These are phyloP conservation scores for Gymnoscopelus braueri DNA, from an alignment of 2,797 vertebrate species.

Conservation along the genomic window DNA sequence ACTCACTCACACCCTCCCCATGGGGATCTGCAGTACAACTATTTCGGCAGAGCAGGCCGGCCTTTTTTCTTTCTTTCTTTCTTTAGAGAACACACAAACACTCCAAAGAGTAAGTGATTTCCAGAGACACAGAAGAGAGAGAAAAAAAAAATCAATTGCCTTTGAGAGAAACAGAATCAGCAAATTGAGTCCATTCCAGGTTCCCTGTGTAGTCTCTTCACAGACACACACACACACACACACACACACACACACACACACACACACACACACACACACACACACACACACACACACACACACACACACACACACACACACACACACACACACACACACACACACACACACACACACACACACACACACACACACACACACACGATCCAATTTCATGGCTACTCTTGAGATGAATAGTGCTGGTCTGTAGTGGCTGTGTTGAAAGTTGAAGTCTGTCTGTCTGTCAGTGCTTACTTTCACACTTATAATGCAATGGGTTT, in stretches of 20 bases:
- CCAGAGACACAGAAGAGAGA: constrained; percentile 33
- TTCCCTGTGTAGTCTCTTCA: constrained; percentile 54
- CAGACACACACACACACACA: constrained; percentile 19
- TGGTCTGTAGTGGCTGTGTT: constrained; percentile 49
- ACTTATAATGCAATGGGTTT: constrained; percentile 32
- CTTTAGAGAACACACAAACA: constrained; percentile 20
- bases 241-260: constrained; percentile 40
- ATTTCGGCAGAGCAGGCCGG: constrained; percentile 16
- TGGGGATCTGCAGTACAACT: constrained; percentile 21
- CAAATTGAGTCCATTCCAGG: constrained; percentile 70
- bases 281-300: neutral
- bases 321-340: neutral
- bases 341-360: constrained; percentile 1
- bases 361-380: neutral
- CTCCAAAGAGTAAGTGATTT: constrained; percentile 42
- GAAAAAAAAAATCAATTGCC: constrained; percentile 59
- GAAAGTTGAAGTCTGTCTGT: constrained; percentile 36
- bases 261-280: constrained; percentile 6
- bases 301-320: neutral
- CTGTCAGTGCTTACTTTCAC: constrained; percentile 34
- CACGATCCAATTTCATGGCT: constrained; percentile 66
- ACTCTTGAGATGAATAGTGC: constrained; percentile 63
- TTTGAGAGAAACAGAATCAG: constrained; percentile 68
- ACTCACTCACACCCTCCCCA: constrained; percentile 15
- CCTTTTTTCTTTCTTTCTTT: constrained; percentile 29